phyloP scores from a whole-genome alignment of 2,888 invertebrate genomes.

The Orgyia antiqua region DNA sequence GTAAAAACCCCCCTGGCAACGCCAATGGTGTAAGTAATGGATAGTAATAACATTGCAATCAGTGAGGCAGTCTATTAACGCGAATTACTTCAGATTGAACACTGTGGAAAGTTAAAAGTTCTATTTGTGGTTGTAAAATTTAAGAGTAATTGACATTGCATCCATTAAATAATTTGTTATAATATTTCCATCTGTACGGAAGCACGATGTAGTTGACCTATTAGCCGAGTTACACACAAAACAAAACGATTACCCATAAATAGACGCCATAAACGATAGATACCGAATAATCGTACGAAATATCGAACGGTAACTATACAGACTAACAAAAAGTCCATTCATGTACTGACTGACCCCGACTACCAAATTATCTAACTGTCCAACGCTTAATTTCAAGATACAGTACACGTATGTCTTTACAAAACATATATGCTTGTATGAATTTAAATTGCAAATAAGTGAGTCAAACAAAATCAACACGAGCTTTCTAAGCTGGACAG shows the following conservation, averaged over 20 bases:
- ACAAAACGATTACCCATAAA: constrained; percentile 42
- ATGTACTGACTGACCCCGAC: constrained; percentile 43
- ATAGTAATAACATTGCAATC: too few species aligned
- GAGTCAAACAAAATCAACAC: constrained; percentile 34
- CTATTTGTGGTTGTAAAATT: constrained; percentile 18
- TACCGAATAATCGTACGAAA: constrained; percentile 20
- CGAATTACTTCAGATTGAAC: not conserved
- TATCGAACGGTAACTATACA: constrained; percentile 47
- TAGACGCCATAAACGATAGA: constrained; percentile 32
- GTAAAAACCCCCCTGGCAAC: too few species aligned
- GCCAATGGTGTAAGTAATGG: too few species aligned
- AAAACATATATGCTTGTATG: constrained; percentile 33
- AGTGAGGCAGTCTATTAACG: too few species aligned
- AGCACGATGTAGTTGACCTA: constrained; percentile 35
- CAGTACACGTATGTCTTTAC: constrained; percentile 42
- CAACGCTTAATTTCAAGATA: constrained; percentile 44
- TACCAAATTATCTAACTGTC: constrained; percentile 61
- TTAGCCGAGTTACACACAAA: constrained; percentile 43
- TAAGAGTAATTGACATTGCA: constrained; percentile 15
- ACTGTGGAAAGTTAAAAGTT: constrained; percentile 16
- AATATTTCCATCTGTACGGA: constrained; percentile 24
- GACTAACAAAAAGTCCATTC: constrained; percentile 48
- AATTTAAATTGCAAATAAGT: constrained; percentile 39
- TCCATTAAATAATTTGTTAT: constrained; percentile 23
- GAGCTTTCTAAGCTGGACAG: constrained; percentile 36